These are phyloP conservation scores for Sminthurides aquaticus DNA, from an alignment of 2,888 invertebrate genomes.

Conservation along the genomic window DNA sequence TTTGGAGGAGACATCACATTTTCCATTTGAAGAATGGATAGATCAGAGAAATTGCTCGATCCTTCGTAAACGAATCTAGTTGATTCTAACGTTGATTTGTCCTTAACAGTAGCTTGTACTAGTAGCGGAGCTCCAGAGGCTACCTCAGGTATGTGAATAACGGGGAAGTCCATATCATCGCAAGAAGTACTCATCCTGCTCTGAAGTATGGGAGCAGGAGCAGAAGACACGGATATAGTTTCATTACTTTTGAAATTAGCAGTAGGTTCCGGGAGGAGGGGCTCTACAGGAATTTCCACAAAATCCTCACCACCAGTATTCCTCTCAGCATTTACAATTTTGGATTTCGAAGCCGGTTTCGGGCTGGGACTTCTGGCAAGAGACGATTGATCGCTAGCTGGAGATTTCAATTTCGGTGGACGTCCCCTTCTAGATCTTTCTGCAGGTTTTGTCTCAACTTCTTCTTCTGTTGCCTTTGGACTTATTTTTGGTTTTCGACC, in stretches of 20 bases:
- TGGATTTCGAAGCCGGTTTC: not conserved
- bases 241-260: too few relatives aligned
- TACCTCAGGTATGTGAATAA: slow-evolving; percentile 16
- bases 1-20: not conserved
- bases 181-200: not conserved
- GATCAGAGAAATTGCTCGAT: not conserved
- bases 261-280: too few relatives aligned
- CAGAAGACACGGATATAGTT: too few relatives aligned
- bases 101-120: not conserved
- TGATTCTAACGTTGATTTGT: not conserved
- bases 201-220: not conserved
- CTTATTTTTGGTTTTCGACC: not conserved
- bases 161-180: slow-evolving; percentile 11
- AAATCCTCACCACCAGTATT: too few relatives aligned
- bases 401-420: not conserved
- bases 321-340: too few relatives aligned
- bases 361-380: too few relatives aligned
- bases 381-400: too few relatives aligned
- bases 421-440: not conserved
- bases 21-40: not conserved
- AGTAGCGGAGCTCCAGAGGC: not conserved
- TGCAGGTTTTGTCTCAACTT: not conserved
- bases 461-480: not conserved
- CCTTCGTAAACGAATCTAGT: not conserved
- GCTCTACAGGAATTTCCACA: too few relatives aligned